Percentiles rank a stretch among this genome's conserved stretches.
These are phyloP conservation scores for Phalacrocorax pelagicus DNA, from an alignment of 2,113 vertebrate genomes.

Conservation along the genomic window DNA sequence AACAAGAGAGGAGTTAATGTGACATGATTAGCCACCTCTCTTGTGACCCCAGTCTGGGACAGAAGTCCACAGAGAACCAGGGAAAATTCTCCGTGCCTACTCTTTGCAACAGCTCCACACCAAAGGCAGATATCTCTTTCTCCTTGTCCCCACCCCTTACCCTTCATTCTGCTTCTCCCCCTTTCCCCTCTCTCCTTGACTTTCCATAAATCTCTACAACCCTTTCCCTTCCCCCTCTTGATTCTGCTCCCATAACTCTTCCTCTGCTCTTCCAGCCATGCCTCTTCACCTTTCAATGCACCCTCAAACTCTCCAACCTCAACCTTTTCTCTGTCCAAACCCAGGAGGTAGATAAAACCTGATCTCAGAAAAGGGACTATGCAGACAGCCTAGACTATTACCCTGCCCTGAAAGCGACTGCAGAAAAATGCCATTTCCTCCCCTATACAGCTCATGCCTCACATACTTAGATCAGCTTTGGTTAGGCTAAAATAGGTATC, in stretches of 20 bases:
- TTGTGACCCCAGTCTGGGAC: neutral
- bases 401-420: neutral
- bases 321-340: neutral
- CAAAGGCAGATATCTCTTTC: neutral
- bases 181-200: neutral
- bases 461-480: neutral
- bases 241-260: neutral
- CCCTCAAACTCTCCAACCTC: neutral
- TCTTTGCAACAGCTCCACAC: neutral
- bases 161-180: neutral
- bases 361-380: neutral
- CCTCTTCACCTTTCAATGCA: neutral
- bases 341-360: neutral
- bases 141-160: neutral
- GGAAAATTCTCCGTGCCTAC: neutral
- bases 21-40: neutral
- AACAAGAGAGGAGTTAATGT: neutral
- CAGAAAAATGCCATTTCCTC: neutral
- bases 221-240: neutral
- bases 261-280: neutral
- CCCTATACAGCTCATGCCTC: neutral
- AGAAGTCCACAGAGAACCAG: neutral
- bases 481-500: constrained; percentile 19
- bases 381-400: neutral
- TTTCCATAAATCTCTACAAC: neutral